phyloP scores from a whole-genome alignment of 2,797 vertebrate species.

The Characodon lateralis region DNA sequence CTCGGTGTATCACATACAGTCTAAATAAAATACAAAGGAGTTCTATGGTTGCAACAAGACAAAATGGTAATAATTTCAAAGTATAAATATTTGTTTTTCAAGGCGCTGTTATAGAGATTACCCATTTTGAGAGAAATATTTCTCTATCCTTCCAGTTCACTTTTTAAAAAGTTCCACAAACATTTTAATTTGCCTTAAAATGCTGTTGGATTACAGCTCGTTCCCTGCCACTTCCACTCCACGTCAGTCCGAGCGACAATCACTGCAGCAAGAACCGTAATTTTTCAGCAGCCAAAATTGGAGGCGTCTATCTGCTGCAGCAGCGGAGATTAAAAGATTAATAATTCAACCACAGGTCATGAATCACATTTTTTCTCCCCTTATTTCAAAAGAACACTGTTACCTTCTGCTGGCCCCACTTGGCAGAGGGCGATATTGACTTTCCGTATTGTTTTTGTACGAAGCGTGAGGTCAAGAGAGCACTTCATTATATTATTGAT shows the following conservation, averaged over 20 bases:
- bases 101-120: background rate
- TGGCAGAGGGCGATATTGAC: background rate
- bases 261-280: slow-evolving; percentile 75
- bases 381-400: slow-evolving; percentile 57
- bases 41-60: background rate
- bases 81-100: background rate
- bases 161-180: slow-evolving; percentile 1
- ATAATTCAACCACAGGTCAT: slow-evolving; percentile 93
- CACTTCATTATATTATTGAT: slow-evolving; percentile 53
- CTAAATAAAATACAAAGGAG: background rate
- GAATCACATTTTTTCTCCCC: slow-evolving; percentile 84
- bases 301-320: slow-evolving; percentile 81
- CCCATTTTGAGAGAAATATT: background rate
- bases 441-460: slow-evolving; percentile 37
- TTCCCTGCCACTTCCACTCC: slow-evolving; percentile 76
- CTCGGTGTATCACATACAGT: background rate
- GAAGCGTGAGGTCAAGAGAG: slow-evolving; percentile 43
- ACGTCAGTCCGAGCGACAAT: slow-evolving; percentile 77
- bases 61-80: background rate
- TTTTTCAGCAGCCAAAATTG: slow-evolving; percentile 86
- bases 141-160: background rate
- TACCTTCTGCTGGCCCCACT: slow-evolving; percentile 39
- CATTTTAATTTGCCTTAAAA: slow-evolving; percentile 72
- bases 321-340: slow-evolving; percentile 92
- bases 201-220: slow-evolving; percentile 76